Conservation (phyloP, 2,888 invertebrate species). For the Ochlodes sylvanus region DNA sequence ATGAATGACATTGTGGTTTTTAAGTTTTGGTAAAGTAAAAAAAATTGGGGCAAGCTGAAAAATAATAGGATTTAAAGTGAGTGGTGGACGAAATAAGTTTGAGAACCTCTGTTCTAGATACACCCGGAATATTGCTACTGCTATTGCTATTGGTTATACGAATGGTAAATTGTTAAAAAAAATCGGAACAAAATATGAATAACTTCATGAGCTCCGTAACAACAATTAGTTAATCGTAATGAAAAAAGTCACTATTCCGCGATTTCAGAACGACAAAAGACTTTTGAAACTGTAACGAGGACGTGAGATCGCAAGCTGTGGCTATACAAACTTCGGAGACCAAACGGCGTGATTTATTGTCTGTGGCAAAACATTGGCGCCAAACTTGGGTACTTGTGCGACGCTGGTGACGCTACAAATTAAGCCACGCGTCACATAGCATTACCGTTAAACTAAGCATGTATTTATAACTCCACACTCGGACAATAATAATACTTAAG, state of each 20-base stretch:
- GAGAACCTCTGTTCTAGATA: no score
- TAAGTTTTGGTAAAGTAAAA: no score
- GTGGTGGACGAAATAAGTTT: no score
- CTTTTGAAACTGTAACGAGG: conserved; percentile 2
- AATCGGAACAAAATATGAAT: no score
- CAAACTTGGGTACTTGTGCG: conserved; percentile 20
- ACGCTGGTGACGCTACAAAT: conserved; percentile 5
- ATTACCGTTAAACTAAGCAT: neutral
- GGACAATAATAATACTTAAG: no score
- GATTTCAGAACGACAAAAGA: neutral
- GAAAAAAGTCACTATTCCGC: neutral
- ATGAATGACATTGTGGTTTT: no score
- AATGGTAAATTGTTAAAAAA: no score
- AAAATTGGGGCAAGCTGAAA: no score
- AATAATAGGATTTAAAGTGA: no score
- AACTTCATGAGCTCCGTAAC: neutral
- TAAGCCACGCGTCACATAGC: neutral
- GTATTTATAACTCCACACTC: no score
- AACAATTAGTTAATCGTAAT: neutral
- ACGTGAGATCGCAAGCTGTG: conserved; percentile 13
- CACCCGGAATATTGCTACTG: no score
- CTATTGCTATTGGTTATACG: no score
- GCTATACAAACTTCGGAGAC: conserved; percentile 6
- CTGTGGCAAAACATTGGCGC: conserved; percentile 23
- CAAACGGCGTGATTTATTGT: conserved; percentile 27